Base-by-base conservation (phyloP, 1,140 invertebrate species). In the Diuraphis noxia region DNA sequence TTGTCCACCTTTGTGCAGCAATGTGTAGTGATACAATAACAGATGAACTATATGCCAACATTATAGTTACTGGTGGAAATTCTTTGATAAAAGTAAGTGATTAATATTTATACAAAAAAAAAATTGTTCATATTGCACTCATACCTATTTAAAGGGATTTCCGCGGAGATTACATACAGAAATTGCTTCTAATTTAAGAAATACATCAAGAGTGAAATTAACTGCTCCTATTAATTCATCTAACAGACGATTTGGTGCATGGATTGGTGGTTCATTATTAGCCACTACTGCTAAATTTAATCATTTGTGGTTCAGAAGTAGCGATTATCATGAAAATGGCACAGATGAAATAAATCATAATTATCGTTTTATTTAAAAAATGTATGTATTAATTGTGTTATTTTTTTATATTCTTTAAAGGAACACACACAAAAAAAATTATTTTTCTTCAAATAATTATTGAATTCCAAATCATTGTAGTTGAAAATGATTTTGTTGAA, bases 11-110 rank as follows among this genome's bases (percentile, higher is more conserved):
- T 5, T 97, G 96, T 94, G 97, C 98, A 77, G 97, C 97, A 46
- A 97, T 98, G 96, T 98, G 97, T 94, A 97, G 98, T 93, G 96
- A 98, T 92, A 97, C 98, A 94, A 96, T 98, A n/a, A 94, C 97
- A 94, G 96, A 97, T 36, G 96, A 96, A 81, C 94, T 98, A 92
- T 98, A 98, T 94, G 96, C 96, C 81, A 97, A 96, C 94, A 96
- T 98, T 36, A 96, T 98, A 81, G 96, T 98, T 2, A 97, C 97
- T 92, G 98, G 97, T 88, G 98, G 97, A 23, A 98, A 98, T 94
- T 97, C 97, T 8, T 95, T 97, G 92, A 95, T 98, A 91, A 89
- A 72, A 87, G 92, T 92, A 89, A 82, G 25, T 56, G 30, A 13
- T 82, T 25, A 10, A 17, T 4, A 30, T 63, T 30, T n/a, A 17